Base-by-base conservation (phyloP, 2,888 invertebrate genomes). In the Morpho deidamia region DNA sequence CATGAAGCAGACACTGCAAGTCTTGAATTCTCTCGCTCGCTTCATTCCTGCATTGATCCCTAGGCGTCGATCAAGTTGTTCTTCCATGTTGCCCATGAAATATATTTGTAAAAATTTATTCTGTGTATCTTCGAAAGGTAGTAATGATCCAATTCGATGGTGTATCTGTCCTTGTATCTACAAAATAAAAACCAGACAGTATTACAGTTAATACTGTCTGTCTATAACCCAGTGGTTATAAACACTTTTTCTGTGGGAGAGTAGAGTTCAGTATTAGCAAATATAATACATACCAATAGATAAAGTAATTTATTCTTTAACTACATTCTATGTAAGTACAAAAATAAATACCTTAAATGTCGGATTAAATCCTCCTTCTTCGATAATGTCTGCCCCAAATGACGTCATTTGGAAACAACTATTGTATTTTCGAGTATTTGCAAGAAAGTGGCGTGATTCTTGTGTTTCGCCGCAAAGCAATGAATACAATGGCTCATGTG, bases 371-470 rank as follows among this genome's bases (percentile, higher is more conserved):
- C 62, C 60, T 8, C 37, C 59, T 65, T 69, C 65, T 66, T 68
- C 62, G 46, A 66, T 64, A 66, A 68, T 66, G 1, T 68, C 59
- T 52, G 66, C 68, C 50, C 69, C 71, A 70, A 76, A 72, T 67
- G 67, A 72, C 4, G 68, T 70, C 65, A 72, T 72, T 64, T 71
- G 70, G 56, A 71, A 75, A 65, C 70, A 71, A 10, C 51, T 58
- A 62, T 73, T 70, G 62, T 71, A 71, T 68, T 65, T 66, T 68
- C 67, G 67, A 63, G 64, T 69, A 59, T 69, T 71, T 37, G 68
- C 59, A 46, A 73, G 68, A 64, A 77, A 74, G 54, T 71, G 69
- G 10, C 62, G 59, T 65, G 72, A 71, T 64, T 72, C 63, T 57
- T 14, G 64, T 65, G 60, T 66, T 64, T 66, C 64, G 58, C 65